These are phyloP conservation scores for Phortica okadai DNA, from an alignment of 2,888 invertebrate genomes.

Conservation along the genomic window DNA sequence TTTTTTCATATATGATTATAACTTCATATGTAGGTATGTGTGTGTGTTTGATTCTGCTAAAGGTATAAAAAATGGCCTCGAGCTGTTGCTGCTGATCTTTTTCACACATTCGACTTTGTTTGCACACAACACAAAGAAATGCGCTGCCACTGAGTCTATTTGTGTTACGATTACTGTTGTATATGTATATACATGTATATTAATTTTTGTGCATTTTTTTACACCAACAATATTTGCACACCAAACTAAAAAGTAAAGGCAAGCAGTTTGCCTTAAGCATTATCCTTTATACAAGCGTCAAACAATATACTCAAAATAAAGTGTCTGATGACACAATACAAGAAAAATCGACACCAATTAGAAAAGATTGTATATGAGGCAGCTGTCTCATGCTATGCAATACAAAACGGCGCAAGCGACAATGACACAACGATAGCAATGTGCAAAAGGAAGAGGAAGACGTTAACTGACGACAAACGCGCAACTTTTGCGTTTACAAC, in stretches of 20 bases:
- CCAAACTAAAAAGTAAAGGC: neutral
- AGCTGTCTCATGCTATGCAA: neutral
- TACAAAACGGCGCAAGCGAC: neutral
- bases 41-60: neutral
- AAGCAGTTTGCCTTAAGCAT: conserved; percentile 2
- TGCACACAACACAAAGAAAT: neutral
- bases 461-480: neutral
- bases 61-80: neutral
- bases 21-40: conserved; percentile 4
- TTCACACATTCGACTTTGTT: conserved; percentile 18
- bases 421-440: neutral
- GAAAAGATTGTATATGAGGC: conserved; percentile 21
- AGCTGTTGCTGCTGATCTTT: conserved; percentile 10
- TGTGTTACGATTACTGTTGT: neutral
- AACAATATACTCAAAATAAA: conserved; percentile 20
- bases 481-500: conserved; percentile 22
- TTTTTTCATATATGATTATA: conserved; percentile 16
- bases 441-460: conserved; percentile 5
- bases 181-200: neutral
- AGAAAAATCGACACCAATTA: conserved; percentile 29
- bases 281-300: neutral
- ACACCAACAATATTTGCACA: neutral
- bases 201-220: neutral
- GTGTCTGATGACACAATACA: conserved; percentile 7
- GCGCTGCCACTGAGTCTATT: neutral